These are phyloP conservation scores for Grammomys surdaster DNA, from an alignment of 2,113 vertebrate species.

Conservation along the genomic window DNA sequence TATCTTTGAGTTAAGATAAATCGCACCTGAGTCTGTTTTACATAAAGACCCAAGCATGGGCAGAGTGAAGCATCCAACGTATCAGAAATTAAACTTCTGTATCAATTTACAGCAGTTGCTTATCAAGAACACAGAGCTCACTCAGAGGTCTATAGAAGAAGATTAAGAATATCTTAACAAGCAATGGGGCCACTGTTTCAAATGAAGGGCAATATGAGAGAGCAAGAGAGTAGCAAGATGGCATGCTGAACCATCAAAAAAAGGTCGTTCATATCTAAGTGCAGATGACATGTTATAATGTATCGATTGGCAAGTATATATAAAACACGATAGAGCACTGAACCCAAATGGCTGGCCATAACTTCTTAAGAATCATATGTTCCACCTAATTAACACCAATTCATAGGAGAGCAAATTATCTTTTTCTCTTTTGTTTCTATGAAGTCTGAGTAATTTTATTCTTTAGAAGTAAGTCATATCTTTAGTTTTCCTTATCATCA, in stretches of 20 bases:
- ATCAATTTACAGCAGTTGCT: neutral
- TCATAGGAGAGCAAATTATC: neutral
- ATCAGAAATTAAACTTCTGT: neutral
- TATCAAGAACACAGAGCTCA: neutral
- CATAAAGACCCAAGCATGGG: neutral
- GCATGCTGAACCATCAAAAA: neutral
- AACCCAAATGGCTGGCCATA: neutral
- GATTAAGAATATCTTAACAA: neutral
- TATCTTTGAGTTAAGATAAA: constrained; percentile 9
- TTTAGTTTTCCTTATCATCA: constrained; percentile 2
- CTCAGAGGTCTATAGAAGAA: neutral
- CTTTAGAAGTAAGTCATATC: neutral
- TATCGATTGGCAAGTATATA: constrained; percentile 29
- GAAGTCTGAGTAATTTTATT: neutral
- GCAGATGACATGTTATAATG: neutral
- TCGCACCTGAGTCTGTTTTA: neutral
- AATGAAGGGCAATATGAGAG: neutral
- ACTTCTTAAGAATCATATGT: neutral
- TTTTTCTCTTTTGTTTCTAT: neutral
- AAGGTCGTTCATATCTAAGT: neutral
- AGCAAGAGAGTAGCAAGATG: neutral
- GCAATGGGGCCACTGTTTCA: neutral
- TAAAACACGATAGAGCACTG: constrained; percentile 22
- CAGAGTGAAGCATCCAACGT: neutral
- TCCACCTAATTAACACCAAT: neutral